A percentile compares a stretch with the other conserved stretches of the same genome.
Evolutionary conservation across 2,113 vertebrate genomes (phyloP).

Genomic region (Malurus alboscapulatus): DNA sequence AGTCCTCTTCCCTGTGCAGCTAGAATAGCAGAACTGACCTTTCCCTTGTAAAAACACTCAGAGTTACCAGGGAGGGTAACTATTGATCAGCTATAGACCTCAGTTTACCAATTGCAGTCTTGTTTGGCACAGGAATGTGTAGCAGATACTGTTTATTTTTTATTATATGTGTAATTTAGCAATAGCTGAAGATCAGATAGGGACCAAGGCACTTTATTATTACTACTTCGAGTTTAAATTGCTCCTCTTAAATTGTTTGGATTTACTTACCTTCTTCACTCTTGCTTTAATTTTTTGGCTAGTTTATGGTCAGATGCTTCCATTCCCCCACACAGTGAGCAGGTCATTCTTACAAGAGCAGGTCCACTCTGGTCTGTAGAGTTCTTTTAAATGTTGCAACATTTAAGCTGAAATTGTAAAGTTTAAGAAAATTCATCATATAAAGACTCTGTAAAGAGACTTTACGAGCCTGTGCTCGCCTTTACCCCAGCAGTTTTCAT

Average conservation of each 20-base stretch:
- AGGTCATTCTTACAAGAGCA: not conserved
- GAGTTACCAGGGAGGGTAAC: not conserved
- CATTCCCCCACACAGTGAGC: not conserved
- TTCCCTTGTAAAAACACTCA: not conserved
- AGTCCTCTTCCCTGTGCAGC: not conserved
- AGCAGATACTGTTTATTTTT: slow-evolving; percentile 58
- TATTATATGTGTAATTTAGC: slow-evolving; percentile 61
- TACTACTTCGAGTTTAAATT: slow-evolving; percentile 47
- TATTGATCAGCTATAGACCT: not conserved
- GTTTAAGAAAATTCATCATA: not conserved
- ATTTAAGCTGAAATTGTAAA: not conserved
- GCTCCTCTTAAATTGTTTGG: slow-evolving; percentile 55
- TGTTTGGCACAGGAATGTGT: not conserved
- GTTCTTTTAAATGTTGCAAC: not conserved
- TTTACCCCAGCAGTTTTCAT: not conserved
- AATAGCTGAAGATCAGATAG: slow-evolving; percentile 50
- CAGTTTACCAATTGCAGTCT: slow-evolving; percentile 12
- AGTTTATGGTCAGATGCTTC: not conserved
- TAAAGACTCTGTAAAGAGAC: not conserved
- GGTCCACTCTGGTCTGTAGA: accelerated
- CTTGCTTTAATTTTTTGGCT: slow-evolving; percentile 3
- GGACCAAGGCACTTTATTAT: slow-evolving; percentile 47
- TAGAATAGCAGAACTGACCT: not conserved
- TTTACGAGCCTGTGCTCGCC: not conserved
- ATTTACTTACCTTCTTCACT: slow-evolving; percentile 56